phyloP scores from a whole-genome alignment of 35 echinoderm and acorn worm species.

The Ophiothrix spiculata region DNA sequence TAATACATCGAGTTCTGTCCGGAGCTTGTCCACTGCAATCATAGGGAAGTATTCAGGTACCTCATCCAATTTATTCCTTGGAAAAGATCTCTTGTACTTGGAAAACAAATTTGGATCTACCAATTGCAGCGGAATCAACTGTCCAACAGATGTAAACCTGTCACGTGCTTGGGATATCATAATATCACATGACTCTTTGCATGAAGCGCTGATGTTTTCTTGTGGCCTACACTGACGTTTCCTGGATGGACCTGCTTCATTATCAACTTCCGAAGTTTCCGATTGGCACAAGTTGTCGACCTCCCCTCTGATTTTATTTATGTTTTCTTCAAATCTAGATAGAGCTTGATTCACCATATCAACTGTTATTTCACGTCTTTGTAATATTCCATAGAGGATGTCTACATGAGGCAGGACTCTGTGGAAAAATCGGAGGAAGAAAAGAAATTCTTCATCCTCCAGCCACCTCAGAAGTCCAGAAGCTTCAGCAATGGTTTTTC shows the following conservation, averaged over 20 bases:
- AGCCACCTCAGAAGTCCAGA: neutral
- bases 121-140: neutral
- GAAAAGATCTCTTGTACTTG: neutral
- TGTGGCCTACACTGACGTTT: neutral
- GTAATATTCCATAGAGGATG: conserved; percentile 14
- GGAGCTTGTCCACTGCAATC: neutral
- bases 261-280: neutral
- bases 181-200: neutral
- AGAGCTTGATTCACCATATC: neutral
- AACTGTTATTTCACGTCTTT: neutral
- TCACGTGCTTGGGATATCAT: neutral
- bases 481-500: neutral
- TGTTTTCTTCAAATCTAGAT: neutral
- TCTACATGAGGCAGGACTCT: conserved; percentile 28
- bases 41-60: neutral
- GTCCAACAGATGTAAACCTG: neutral
- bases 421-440: conserved; percentile 1
- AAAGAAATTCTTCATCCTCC: conserved; percentile 3
- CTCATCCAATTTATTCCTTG: neutral
- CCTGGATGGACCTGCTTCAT: neutral
- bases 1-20: neutral
- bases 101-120: neutral
- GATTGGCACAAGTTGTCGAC: neutral
- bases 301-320: neutral
- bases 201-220: neutral